Conservation (phyloP, 2,797 vertebrate species). For the Chrysocyon brachyurus region DNA sequence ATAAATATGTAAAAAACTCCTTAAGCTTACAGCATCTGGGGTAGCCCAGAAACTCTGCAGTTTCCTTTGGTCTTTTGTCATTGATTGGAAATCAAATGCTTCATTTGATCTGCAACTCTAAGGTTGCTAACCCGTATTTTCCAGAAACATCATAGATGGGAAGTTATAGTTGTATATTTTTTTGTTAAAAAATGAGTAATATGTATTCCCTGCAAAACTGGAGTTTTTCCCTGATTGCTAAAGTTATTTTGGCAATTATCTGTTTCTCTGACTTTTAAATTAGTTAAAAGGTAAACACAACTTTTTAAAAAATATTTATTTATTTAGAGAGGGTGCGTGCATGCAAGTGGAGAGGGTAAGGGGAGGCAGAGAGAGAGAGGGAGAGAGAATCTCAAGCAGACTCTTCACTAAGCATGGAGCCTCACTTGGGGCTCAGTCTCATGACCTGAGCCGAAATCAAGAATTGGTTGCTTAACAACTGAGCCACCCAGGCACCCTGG, state of each 20-base stretch:
- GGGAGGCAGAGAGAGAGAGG: background rate
- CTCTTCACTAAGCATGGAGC: background rate
- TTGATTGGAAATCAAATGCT: background rate
- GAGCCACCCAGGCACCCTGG: background rate
- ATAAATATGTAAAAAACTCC: conserved; percentile 28
- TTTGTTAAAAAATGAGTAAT: background rate
- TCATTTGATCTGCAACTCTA: conserved; percentile 24
- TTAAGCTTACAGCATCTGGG: conserved; percentile 47
- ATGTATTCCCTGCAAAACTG: background rate
- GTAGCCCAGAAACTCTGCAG: background rate
- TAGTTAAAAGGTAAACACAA: conserved; percentile 31
- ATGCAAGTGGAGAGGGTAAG: background rate
- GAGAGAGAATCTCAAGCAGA: background rate
- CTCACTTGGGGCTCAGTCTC: background rate
- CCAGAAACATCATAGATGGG: conserved; percentile 40
- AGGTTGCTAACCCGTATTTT: conserved; percentile 31
- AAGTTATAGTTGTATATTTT: background rate
- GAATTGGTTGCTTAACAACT: background rate
- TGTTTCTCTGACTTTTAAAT: conserved; percentile 44
- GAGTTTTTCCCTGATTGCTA: conserved; percentile 21
- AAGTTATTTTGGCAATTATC: conserved; percentile 40
- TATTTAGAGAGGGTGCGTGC: background rate
- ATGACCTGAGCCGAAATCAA: background rate
- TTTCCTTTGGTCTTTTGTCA: conserved; percentile 38
- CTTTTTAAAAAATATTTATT: background rate